phyloP scores from a whole-genome alignment of 2,888 invertebrate genomes.

The Hirudinaria manillensis region DNA sequence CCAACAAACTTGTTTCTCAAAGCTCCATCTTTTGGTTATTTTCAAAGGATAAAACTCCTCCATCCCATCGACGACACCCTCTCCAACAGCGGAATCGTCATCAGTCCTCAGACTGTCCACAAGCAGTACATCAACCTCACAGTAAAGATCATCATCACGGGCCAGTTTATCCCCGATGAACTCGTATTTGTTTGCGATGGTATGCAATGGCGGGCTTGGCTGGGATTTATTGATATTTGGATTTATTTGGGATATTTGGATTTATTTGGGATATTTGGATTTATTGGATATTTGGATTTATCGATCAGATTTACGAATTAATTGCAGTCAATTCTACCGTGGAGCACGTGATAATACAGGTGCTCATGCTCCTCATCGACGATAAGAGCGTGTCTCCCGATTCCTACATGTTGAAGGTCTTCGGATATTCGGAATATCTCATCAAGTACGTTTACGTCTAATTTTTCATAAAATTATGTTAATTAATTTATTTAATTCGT shows the following conservation, averaged over 20 bases:
- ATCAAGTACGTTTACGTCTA: slow-evolving; percentile 58
- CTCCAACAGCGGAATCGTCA: slow-evolving; percentile 80
- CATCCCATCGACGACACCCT: slow-evolving; percentile 69
- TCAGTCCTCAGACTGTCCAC: slow-evolving; percentile 78
- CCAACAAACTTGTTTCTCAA: not conserved
- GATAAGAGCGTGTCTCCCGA: slow-evolving; percentile 43
- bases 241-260: not conserved
- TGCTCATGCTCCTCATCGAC: slow-evolving; percentile 51
- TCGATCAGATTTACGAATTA: not conserved
- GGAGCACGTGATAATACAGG: slow-evolving; percentile 54
- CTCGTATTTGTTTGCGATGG: slow-evolving; percentile 87
- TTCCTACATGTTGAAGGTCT: slow-evolving; percentile 70
- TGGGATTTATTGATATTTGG: not conserved
- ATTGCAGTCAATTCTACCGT: slow-evolving; percentile 63
- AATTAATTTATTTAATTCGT: not conserved
- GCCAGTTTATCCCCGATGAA: slow-evolving; percentile 59
- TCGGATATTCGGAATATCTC: slow-evolving; percentile 82
- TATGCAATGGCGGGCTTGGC: slow-evolving; percentile 54
- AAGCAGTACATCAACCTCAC: slow-evolving; percentile 73
- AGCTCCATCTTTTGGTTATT: not conserved
- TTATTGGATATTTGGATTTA: not conserved
- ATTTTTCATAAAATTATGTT: slow-evolving; percentile 8
- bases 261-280: not conserved
- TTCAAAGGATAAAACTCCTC: slow-evolving; percentile 55
- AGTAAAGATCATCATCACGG: slow-evolving; percentile 76